Percentiles rank a stretch among this genome's conserved stretches.
These are phyloP conservation scores for Eulemur macaco DNA, from an alignment of 2,113 vertebrate genomes.

Conservation along the genomic window DNA sequence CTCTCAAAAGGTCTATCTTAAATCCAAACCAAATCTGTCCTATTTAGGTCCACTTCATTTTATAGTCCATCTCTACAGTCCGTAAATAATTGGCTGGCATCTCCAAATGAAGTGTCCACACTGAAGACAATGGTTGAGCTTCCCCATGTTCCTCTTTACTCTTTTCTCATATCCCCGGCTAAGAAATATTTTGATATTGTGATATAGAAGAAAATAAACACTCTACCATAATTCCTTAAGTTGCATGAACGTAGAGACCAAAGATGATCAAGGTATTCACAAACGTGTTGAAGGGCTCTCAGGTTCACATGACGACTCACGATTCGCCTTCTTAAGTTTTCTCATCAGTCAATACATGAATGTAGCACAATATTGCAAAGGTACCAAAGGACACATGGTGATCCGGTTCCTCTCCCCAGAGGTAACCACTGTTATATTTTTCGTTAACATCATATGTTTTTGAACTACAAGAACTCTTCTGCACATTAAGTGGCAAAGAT, in stretches of 20 bases:
- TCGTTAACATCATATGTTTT: background rate
- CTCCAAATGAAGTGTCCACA: background rate
- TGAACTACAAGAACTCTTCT: background rate
- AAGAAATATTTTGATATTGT: background rate
- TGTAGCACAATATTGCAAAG: background rate
- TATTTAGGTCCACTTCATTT: background rate
- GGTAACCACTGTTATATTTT: background rate
- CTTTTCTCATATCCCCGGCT: background rate
- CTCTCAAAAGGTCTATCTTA: background rate
- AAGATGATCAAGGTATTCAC: background rate
- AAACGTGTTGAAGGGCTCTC: background rate
- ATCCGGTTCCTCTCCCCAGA: background rate
- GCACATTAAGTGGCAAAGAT: background rate
- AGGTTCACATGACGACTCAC: background rate
- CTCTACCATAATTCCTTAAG: background rate
- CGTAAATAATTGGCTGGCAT: background rate
- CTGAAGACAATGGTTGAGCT: background rate
- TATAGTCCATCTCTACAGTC: background rate
- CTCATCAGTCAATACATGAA: background rate
- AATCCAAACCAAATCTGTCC: background rate
- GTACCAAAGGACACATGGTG: background rate
- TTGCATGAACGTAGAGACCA: background rate
- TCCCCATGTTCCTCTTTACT: background rate
- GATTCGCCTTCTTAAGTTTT: background rate
- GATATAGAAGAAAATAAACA: background rate